phyloP scores from a whole-genome alignment of 2,888 invertebrate species.

The Yponomeuta evonymella region DNA sequence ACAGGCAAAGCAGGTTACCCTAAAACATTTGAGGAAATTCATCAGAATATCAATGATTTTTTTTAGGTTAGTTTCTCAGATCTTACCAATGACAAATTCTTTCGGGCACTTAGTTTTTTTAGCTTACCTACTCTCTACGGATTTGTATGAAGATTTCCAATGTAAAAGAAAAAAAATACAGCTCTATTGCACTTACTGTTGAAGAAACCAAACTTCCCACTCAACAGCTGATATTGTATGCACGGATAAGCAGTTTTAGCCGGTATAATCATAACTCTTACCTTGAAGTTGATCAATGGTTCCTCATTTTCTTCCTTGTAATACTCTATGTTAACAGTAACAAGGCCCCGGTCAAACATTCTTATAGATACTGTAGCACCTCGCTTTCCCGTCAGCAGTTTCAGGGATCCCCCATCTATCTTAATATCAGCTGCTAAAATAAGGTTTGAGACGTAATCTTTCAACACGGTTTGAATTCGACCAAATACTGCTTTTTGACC shows the following conservation, averaged over 20 bases:
- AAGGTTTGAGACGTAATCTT: slow-evolving; percentile 83
- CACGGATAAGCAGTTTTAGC: not conserved
- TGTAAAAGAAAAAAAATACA: no score
- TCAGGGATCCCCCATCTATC: slow-evolving; percentile 82
- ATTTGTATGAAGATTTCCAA: no score
- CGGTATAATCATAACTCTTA: slow-evolving; percentile 49
- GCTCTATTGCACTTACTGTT: no score
- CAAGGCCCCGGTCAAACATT: slow-evolving; percentile 83
- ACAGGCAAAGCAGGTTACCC: no score
- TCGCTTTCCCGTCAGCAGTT: slow-evolving; percentile 82
- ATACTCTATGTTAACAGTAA: slow-evolving; percentile 90
- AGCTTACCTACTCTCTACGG: no score
- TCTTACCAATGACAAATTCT: no score
- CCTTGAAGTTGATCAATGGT: slow-evolving; percentile 85
- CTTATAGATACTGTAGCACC: slow-evolving; percentile 82
- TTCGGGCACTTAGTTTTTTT: no score
- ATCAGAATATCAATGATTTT: no score
- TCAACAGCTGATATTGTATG: no score
- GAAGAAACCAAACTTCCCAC: no score
- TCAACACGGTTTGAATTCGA: slow-evolving; percentile 81
- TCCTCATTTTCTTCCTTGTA: slow-evolving; percentile 85
- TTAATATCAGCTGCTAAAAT: slow-evolving; percentile 81
- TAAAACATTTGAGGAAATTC: no score
- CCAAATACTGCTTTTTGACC: slow-evolving; percentile 80
- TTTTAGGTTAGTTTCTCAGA: no score